These are phyloP conservation scores for Rhyacichthys aspro DNA, from an alignment of 2,797 vertebrate species.

Conservation along the genomic window DNA sequence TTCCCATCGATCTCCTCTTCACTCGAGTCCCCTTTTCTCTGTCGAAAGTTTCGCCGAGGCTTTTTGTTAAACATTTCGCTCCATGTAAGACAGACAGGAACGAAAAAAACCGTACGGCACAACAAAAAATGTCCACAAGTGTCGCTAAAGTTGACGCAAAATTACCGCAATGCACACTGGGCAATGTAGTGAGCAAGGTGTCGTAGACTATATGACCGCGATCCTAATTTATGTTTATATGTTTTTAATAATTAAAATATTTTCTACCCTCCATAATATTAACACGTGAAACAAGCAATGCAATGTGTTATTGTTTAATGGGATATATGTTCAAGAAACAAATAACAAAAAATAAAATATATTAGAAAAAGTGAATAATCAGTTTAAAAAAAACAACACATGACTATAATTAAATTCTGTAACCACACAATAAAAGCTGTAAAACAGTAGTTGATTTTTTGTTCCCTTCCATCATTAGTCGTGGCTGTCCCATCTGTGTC, in stretches of 20 bases:
- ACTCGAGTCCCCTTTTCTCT: conserved; percentile 77
- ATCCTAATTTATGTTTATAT: too few relatives aligned
- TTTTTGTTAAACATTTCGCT: conserved; percentile 82
- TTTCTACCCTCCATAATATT: too few relatives aligned
- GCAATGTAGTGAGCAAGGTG: conserved; percentile 20
- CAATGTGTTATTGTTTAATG: too few relatives aligned
- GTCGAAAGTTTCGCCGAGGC: conserved; percentile 77
- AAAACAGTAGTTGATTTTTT: too few relatives aligned
- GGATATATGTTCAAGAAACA: too few relatives aligned
- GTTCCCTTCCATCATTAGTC: conserved; percentile 4
- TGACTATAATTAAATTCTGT: too few relatives aligned
- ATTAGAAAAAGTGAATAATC: too few relatives aligned
- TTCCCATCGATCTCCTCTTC: conserved; percentile 75
- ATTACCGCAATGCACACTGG: conserved; percentile 34
- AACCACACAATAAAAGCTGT: too few relatives aligned
- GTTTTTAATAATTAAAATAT: too few relatives aligned
- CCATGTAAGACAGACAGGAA: not conserved
- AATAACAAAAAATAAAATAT: too few relatives aligned
- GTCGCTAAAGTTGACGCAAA: conserved; percentile 47
- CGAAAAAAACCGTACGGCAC: conserved; percentile 7
- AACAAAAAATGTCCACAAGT: conserved; percentile 20
- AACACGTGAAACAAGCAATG: too few relatives aligned
- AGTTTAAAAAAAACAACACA: too few relatives aligned
- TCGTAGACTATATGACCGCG: not conserved
- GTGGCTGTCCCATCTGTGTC: conserved; percentile 26